Base-by-base conservation (phyloP, 2,888 invertebrate species). In the Oegoconia quadripuncta region DNA sequence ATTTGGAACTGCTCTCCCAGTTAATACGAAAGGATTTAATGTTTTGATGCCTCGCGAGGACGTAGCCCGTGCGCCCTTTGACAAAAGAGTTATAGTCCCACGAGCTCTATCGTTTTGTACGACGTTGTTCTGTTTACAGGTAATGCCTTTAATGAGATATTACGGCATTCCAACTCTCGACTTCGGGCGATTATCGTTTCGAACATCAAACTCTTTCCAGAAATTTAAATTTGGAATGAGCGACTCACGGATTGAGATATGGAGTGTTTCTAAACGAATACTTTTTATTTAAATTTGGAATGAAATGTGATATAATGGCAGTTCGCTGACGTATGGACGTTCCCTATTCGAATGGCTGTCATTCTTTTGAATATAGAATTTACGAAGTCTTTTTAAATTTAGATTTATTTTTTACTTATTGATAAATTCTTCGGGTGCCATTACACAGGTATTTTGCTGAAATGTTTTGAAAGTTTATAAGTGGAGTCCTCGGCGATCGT, bases 161-260 rank as follows among this genome's bases (percentile, higher is more conserved):
- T 76, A 78, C 74, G 67, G 71, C 77, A 81, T 80, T 78, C 80
- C 78, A 61, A 59, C 68, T 64, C 71, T 37, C 68, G 64, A 59
- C 70, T 64, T 57, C 57, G 55, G 57, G 57, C 72, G 79, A 80
- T 78, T 79, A 81, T 80, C 81, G 74, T 78, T 69, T 61, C 68
- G 65, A 72, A 74, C 75, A 74, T 75, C 77, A 74, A 79, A 81
- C 79, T 79, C 74, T 81, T 83, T 78, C 73, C 74, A 79, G 78
- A 79, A 80, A 75, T 77, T 74, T 80, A 81, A 80, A 81, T 82
- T 79, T 77, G 69, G 79, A 77, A 77, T 65, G 68, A 63, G 58
- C 52, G 55, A 58, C 66, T 60, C 59, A 62, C 64, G 73, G 73
- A 76, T 79, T 81, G 74, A 80, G 73, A 74, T 74, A 80, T 74